Evolutionary conservation across 2,888 invertebrate genomes (phyloP), one percentile per base, ranked within the genome.

Genomic region (Morinoia aosen): DNA sequence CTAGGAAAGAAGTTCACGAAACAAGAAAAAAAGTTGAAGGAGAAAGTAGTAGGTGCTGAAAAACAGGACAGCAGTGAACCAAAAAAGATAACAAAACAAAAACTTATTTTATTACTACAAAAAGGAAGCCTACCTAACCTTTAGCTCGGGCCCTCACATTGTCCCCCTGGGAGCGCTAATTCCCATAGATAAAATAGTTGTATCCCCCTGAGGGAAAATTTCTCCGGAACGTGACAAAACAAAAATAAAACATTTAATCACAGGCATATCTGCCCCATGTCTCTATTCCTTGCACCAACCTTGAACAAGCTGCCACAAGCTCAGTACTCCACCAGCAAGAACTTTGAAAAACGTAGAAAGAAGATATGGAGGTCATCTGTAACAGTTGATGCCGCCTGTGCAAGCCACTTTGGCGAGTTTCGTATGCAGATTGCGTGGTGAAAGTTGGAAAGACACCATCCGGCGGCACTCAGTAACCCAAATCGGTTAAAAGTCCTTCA

Each of bases 361-460:
- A 76, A 76, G 76, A 76, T 76, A 76, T 76, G 76, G 33, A 33
- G 76, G 76, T 76, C 76, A 76, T 76, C 76, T 76, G 76, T 76
- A 76, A 76, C 76, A 76, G 76, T 76, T 76, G 16, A 76, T 33
- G 76, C 61, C 76, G 76, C 76, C 76, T 76, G 76, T 76, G 76
- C 76, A 10, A 33, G 76, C 76, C 25, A 76, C 76, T 76, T 76
- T 76, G 76, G 25, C 76, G 33, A 76, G 76, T 76, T 76, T 76
- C 76, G 76, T 76, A 76, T 76, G 76, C 76, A 76, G 76, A 76
- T 76, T 76, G 76, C 33, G 76, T 10, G 76, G 19, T 76, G 76
- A 33, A 76, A 76, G 76, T 76, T 76, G 25, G 76, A 76, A 76
- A 76, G 76, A 76, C 25, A 76, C 19, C 76, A 76, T 8, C 76